A percentile compares a stretch with the other conserved stretches of the same genome.
These are phyloP conservation scores for Notoglanidium macrostoma DNA, from an alignment of 2,797 vertebrate species.

Conservation along the genomic window DNA sequence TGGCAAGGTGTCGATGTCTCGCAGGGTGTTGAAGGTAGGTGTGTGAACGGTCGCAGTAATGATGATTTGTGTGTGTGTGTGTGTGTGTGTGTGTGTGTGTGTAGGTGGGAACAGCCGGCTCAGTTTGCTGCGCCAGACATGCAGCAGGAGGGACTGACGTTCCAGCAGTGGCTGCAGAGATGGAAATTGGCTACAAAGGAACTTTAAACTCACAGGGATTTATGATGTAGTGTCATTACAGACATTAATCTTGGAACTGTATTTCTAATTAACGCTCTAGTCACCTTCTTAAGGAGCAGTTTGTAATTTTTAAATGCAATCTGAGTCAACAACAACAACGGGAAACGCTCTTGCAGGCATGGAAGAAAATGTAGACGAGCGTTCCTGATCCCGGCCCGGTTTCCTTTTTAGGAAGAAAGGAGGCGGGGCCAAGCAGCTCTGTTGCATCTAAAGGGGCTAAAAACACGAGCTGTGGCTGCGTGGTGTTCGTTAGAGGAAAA, in stretches of 20 bases:
- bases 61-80: not conserved
- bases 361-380: not conserved
- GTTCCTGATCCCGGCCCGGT: too few species aligned
- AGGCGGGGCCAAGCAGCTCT: not conserved
- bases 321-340: not conserved
- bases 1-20: not conserved
- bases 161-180: slow-evolving; percentile 79
- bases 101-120: slow-evolving; percentile 82
- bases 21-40: not conserved
- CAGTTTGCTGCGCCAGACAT: slow-evolving; percentile 74
- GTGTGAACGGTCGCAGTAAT: not conserved
- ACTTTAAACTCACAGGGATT: slow-evolving; percentile 42
- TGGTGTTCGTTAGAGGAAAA: not conserved
- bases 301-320: not conserved
- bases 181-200: slow-evolving; percentile 76
- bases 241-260: not conserved
- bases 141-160: slow-evolving; percentile 71
- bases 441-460: not conserved
- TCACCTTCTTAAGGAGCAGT: not conserved
- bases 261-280: not conserved
- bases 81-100: slow-evolving; percentile 32
- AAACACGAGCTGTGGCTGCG: not conserved
- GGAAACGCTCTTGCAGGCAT: not conserved
- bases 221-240: not conserved
- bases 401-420: not conserved